Percentiles rank a stretch among this genome's conserved stretches.
Conservation (phyloP, 2,113 vertebrate genomes). For the Martes martes region DNA sequence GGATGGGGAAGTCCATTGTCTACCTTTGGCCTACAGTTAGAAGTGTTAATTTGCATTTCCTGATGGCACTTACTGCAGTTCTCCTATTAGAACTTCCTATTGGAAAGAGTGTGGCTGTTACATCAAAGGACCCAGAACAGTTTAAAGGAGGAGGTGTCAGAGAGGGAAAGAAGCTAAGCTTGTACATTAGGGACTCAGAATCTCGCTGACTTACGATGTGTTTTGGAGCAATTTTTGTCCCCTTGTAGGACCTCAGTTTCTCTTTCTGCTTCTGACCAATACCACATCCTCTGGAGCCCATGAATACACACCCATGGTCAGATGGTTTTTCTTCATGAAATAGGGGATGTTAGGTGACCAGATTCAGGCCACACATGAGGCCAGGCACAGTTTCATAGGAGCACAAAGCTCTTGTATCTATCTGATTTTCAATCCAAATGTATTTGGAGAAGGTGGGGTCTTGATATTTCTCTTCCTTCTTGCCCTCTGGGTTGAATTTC, state of each 20-base stretch:
- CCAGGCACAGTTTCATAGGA: not conserved
- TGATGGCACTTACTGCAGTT: not conserved
- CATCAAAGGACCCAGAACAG: not conserved
- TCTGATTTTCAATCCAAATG: not conserved
- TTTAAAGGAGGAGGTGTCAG: not conserved
- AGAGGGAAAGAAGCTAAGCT: not conserved
- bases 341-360: not conserved
- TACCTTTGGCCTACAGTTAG: not conserved
- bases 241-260: not conserved
- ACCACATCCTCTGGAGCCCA: too few species aligned
- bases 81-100: not conserved
- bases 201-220: not conserved
- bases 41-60: not conserved
- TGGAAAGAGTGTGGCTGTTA: not conserved
- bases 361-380: not conserved
- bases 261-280: not conserved
- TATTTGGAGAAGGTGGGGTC: not conserved
- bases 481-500: not conserved
- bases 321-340: not conserved
- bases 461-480: not conserved
- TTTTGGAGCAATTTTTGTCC: not conserved
- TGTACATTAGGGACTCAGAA: not conserved
- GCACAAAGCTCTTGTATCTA: not conserved
- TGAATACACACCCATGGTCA: not conserved
- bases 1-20: not conserved